Percentiles rank a stretch among this genome's conserved stretches.
Conservation (phyloP, 2,888 invertebrate species). For the Oligia latruncula region DNA sequence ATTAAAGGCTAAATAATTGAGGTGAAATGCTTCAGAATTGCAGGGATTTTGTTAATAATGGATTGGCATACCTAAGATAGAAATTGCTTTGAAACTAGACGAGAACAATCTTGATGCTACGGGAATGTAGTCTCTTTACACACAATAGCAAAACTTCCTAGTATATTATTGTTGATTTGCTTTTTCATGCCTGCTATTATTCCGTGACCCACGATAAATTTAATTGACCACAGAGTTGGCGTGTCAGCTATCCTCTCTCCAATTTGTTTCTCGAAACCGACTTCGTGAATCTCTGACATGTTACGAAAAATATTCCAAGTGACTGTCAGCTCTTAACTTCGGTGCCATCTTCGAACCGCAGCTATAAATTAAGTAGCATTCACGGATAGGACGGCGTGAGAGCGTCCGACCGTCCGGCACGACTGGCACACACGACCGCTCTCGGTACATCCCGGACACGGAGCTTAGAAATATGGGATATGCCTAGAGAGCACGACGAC, state of each 20-base stretch:
- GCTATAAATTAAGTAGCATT: conserved; percentile 71
- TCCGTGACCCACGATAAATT: conserved; percentile 46
- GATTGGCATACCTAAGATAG: not conserved
- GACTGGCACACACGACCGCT: conserved; percentile 75
- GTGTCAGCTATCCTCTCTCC: conserved; percentile 37
- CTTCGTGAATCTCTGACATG: conserved; percentile 60
- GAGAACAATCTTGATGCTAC: not conserved
- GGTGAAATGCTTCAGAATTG: not conserved
- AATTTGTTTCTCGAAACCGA: conserved; percentile 51
- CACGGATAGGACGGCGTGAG: conserved; percentile 75
- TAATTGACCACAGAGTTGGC: conserved; percentile 56
- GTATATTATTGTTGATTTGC: not conserved
- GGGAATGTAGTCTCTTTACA: not conserved
- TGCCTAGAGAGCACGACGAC: conserved; percentile 48
- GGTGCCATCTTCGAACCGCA: conserved; percentile 61
- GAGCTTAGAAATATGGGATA: conserved; percentile 60
- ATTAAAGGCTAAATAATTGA: conserved; percentile 16
- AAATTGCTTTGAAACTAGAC: not conserved
- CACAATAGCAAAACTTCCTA: not conserved
- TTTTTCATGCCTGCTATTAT: conserved; percentile 7
- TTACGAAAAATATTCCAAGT: conserved; percentile 62
- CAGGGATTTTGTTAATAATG: not conserved
- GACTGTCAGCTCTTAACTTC: conserved; percentile 62
- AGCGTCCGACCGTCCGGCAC: conserved; percentile 82
- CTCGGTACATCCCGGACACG: conserved; percentile 52